These are phyloP conservation scores for Acrossocheilus wenchowensis DNA, from an alignment of 2,797 vertebrate genomes.

Conservation along the genomic window DNA sequence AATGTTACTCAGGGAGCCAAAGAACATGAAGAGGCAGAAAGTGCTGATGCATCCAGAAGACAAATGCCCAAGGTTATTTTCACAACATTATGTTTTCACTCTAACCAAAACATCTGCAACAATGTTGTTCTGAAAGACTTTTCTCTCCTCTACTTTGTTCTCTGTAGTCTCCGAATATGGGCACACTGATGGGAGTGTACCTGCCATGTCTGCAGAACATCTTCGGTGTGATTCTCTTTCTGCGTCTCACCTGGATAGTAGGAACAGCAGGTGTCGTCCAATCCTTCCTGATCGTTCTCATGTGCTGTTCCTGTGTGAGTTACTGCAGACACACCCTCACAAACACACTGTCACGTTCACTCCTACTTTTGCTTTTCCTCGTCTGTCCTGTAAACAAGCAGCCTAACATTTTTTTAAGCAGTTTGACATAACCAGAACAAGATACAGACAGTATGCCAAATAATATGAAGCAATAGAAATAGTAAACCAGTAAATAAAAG, in stretches of 20 bases:
- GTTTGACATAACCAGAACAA: background rate
- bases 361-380: background rate
- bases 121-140: background rate
- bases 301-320: constrained; percentile 99
- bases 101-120: background rate
- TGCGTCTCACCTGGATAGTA: constrained; percentile 97
- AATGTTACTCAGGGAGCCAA: constrained; percentile 96
- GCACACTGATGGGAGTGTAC: constrained; percentile 98
- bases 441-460: background rate
- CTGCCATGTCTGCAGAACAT: constrained; percentile 98
- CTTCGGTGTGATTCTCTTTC: constrained; percentile 97
- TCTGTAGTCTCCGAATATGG: constrained; percentile 94
- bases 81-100: background rate
- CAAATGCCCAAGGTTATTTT: constrained; percentile 89
- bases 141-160: constrained; percentile 14
- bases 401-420: background rate
- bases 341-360: constrained; percentile 20
- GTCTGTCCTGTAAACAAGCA: constrained; percentile 8
- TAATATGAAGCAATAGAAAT: background rate
- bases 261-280: constrained; percentile 94
- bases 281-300: constrained; percentile 93
- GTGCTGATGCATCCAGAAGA: constrained; percentile 78
- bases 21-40: constrained; percentile 97
- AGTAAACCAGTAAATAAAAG: background rate
- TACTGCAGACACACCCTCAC: constrained; percentile 24